phyloP scores from a whole-genome alignment of 2,797 vertebrate species.

The Poecile montanus region DNA sequence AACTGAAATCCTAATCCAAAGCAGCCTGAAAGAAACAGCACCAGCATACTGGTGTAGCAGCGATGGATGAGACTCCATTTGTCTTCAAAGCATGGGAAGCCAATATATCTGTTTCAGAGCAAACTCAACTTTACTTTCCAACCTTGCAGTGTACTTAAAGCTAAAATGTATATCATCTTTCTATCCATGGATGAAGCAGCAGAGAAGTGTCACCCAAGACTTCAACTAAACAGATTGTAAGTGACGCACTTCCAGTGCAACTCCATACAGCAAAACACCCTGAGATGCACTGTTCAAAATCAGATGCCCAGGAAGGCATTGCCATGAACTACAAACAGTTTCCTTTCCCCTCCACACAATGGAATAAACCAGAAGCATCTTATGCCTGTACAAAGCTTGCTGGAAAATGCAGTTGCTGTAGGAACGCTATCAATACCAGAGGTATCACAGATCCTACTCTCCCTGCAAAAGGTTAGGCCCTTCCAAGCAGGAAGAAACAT shows the following conservation, averaged over 20 bases:
- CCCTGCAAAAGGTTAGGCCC: neutral
- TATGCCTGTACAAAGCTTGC: neutral
- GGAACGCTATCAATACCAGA: neutral
- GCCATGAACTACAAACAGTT: neutral
- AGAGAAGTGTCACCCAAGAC: neutral
- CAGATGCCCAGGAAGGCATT: neutral
- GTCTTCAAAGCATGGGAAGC: conserved; percentile 59
- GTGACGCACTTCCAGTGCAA: neutral
- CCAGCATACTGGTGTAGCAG: conserved; percentile 2
- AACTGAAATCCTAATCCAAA: conserved; percentile 77
- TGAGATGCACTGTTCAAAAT: conserved; percentile 19
- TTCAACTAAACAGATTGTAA: conserved; percentile 43
- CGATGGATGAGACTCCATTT: conserved; percentile 69
- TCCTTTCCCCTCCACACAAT: neutral
- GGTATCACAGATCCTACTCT: neutral
- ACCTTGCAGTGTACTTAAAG: conserved; percentile 49
- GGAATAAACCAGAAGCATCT: neutral
- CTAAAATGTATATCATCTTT: conserved; percentile 11
- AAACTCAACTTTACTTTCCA: conserved; percentile 59
- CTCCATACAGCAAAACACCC: neutral
- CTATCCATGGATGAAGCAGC: neutral
- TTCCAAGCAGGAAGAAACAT: conserved; percentile 43
- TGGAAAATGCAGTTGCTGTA: neutral
- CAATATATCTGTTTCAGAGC: conserved; percentile 58
- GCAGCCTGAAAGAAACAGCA: conserved; percentile 70